These are phyloP conservation scores for Podarcis siculus DNA, from an alignment of 2,797 vertebrate genomes.

Conservation along the genomic window DNA sequence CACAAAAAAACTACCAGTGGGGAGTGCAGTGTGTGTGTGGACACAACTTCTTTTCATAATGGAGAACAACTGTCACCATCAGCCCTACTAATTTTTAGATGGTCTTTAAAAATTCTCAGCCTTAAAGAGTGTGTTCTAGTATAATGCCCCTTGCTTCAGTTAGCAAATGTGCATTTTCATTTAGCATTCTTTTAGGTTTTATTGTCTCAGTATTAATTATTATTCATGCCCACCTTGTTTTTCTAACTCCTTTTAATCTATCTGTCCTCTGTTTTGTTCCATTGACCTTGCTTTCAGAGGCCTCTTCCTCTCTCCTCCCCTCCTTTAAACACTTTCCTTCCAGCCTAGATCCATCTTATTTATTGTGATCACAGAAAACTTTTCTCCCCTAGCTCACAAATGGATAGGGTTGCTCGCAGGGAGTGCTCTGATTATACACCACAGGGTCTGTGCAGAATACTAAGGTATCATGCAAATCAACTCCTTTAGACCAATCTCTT, in stretches of 20 bases:
- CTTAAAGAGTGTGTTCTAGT: constrained; percentile 24
- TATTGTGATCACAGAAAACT: constrained; percentile 57
- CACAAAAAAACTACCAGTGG: too few relatives aligned
- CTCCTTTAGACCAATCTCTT: constrained; percentile 36
- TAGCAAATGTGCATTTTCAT: constrained; percentile 24
- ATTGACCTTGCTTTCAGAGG: constrained; percentile 42
- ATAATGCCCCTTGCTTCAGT: neutral
- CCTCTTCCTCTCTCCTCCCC: constrained; percentile 49
- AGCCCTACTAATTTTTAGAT: constrained; percentile 52
- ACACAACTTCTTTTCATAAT: neutral
- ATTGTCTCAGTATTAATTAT: constrained; percentile 3
- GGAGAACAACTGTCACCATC: constrained; percentile 58
- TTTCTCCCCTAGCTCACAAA: constrained; percentile 59
- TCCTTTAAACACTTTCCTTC: constrained; percentile 53
- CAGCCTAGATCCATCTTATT: constrained; percentile 42
- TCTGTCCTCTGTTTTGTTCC: constrained; percentile 12
- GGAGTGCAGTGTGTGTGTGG: too few relatives aligned
- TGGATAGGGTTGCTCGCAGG: constrained; percentile 57
- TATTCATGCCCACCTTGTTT: constrained; percentile 34
- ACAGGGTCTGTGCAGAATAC: constrained; percentile 56
- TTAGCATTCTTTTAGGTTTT: constrained; percentile 25
- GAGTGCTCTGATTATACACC: constrained; percentile 56
- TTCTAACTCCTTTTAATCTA: constrained; percentile 39
- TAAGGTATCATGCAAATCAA: constrained; percentile 64
- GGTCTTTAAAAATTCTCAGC: constrained; percentile 44